These are phyloP conservation scores for Micrasema minimum DNA, from an alignment of 1,140 invertebrate species.

Conservation along the genomic window DNA sequence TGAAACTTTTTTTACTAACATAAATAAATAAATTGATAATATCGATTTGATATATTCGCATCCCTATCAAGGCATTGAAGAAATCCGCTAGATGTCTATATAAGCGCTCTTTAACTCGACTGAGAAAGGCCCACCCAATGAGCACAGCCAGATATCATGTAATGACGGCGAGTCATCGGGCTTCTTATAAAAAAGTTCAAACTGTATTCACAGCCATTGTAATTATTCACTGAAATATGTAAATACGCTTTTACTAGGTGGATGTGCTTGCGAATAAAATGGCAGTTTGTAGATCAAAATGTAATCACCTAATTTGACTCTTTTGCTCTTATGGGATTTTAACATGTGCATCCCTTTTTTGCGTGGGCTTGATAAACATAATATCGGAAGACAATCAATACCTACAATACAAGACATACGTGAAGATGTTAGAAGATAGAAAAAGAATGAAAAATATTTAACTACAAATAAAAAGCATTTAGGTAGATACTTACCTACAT, in stretches of 20 bases:
- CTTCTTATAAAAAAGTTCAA: constrained; percentile 1
- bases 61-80: constrained; percentile 7
- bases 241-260: background rate
- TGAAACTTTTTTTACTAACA: no score
- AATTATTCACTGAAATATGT: background rate
- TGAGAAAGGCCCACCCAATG: constrained; percentile 29
- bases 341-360: background rate
- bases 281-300: background rate
- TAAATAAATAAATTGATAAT: no score
- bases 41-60: background rate
- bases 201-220: background rate
- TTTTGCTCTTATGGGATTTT: constrained; percentile 5
- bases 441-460: no score
- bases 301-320: constrained; percentile 9
- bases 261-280: background rate
- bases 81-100: constrained; percentile 33
- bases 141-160: background rate
- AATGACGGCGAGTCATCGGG: constrained; percentile 4
- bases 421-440: no score
- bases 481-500: no score
- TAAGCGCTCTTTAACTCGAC: constrained; percentile 29
- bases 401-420: no score
- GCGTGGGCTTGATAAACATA: constrained; percentile 6
- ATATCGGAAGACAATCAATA: constrained; percentile 15
- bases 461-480: no score